These are phyloP conservation scores for Hypanus sabinus DNA, from an alignment of 2,113 vertebrate species.

Conservation along the genomic window DNA sequence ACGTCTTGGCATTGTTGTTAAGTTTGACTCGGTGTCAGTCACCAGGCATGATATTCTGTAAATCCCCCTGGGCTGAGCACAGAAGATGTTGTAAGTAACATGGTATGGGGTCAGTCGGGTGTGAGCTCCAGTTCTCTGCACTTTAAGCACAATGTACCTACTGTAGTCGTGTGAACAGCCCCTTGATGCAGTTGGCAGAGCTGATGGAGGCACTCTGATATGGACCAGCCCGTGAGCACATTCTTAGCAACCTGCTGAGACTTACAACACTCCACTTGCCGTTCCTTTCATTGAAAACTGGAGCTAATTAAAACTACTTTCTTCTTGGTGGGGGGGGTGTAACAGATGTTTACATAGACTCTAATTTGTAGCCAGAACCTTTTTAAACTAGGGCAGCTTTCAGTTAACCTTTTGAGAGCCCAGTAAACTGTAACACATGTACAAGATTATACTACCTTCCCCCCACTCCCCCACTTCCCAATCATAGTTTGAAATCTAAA, in stretches of 20 bases:
- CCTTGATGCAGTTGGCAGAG: neutral
- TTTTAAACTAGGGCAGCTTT: neutral
- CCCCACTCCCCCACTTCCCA: neutral
- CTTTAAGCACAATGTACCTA: neutral
- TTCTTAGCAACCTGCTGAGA: neutral
- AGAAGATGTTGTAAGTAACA: too few species aligned
- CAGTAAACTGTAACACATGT: neutral
- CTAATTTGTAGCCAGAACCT: conserved; percentile 3
- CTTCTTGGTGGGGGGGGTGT: neutral
- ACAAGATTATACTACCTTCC: neutral
- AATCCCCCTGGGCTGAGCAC: too few species aligned
- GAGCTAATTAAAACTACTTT: neutral
- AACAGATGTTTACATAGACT: neutral
- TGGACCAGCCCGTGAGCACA: neutral
- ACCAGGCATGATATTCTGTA: too few species aligned
- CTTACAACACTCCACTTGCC: neutral
- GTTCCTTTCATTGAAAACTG: neutral
- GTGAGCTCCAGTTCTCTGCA: neutral
- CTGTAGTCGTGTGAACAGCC: neutral
- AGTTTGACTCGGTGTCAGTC: too few species aligned
- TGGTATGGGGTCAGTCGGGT: too few species aligned
- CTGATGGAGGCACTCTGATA: neutral
- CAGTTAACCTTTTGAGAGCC: neutral
- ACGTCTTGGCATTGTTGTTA: too few species aligned
- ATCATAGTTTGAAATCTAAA: neutral